Evolutionary conservation across 2,113 vertebrate genomes (phyloP).

Genomic region (Muntiacus muntjak): DNA sequence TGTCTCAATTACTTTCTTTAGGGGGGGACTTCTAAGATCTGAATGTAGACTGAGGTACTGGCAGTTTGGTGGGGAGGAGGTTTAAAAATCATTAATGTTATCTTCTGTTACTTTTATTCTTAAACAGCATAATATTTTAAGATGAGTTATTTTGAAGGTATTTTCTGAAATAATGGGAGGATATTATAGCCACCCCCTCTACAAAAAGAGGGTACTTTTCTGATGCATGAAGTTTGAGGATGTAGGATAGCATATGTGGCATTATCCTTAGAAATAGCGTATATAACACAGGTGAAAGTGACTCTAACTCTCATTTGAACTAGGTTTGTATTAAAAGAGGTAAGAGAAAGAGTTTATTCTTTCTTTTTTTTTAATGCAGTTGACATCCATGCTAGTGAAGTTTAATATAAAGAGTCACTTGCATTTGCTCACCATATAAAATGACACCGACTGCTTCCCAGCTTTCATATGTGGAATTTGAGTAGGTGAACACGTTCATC

Average conservation of each 20-base stretch:
- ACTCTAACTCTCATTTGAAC: background rate
- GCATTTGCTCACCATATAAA: background rate
- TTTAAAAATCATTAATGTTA: background rate
- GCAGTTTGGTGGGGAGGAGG: background rate
- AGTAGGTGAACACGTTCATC: background rate
- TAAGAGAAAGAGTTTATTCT: background rate
- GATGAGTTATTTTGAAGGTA: background rate
- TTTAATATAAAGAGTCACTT: background rate
- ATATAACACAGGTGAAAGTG: background rate
- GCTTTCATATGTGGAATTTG: background rate
- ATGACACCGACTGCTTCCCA: background rate
- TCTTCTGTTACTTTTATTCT: background rate
- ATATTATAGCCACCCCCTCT: rapidly evolving
- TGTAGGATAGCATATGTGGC: too few relatives aligned
- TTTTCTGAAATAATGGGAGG: background rate
- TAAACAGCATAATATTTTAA: background rate
- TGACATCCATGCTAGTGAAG: background rate
- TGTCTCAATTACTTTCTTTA: background rate
- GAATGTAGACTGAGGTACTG: background rate
- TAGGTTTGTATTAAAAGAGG: background rate
- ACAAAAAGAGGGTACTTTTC: background rate
- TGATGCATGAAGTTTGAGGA: background rate
- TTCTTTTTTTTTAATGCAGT: background rate
- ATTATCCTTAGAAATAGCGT: background rate
- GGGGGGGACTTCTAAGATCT: background rate